Evolutionary conservation across 30 jellyfish, hydroid and myxozoan genomes (phyloP).

Genomic region (Clytia hemisphaerica): DNA sequence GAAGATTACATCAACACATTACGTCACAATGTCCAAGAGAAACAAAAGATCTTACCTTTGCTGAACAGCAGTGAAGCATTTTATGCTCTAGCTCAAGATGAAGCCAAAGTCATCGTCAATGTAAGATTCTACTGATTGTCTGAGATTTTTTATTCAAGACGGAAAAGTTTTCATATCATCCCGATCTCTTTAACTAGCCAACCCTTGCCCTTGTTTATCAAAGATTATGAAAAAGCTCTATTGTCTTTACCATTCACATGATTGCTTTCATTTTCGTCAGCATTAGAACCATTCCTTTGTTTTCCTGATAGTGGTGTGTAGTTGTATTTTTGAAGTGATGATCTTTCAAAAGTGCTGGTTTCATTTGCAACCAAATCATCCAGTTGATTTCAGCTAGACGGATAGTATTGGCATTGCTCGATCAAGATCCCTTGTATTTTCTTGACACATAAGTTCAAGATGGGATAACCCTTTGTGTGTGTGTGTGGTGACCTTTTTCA

Average conservation of each 20-base stretch:
- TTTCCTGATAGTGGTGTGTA: no score
- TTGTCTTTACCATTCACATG: background rate
- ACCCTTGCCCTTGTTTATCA: background rate
- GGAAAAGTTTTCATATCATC: background rate
- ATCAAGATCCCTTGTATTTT: no score
- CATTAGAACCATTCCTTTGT: no score
- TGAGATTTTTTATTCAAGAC: background rate
- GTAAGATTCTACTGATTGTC: slow-evolving; percentile 34
- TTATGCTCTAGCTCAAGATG: slow-evolving; percentile 82
- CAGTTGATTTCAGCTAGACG: no score
- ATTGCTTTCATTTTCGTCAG: no score
- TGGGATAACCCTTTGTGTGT: no score
- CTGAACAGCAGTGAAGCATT: slow-evolving; percentile 68
- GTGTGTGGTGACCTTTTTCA: no score
- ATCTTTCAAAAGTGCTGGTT: no score
- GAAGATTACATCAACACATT: slow-evolving; percentile 62
- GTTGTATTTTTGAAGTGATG: no score
- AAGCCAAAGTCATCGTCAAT: slow-evolving; percentile 85
- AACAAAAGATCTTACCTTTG: slow-evolving; percentile 40
- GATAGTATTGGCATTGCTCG: no score
- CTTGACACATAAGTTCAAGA: no score
- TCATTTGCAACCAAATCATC: no score
- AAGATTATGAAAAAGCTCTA: background rate
- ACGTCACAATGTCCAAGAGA: slow-evolving; percentile 59
- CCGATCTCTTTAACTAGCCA: background rate